Conservation (phyloP, 2,888 invertebrate genomes). For the Antheraea yamamai region DNA sequence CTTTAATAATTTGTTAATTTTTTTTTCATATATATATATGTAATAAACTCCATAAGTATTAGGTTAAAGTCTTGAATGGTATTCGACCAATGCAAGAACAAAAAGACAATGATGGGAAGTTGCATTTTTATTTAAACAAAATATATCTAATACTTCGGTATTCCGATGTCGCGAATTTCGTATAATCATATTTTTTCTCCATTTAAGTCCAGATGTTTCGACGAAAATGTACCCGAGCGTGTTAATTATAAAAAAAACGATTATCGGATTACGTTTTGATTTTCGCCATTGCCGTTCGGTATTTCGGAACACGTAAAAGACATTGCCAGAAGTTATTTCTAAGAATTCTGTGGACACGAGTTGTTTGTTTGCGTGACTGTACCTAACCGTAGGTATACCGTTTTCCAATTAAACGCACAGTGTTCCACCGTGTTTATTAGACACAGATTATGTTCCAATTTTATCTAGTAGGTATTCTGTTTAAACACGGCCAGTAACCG, state of each 20-base stretch:
- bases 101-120: conserved; percentile 79
- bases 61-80: conserved; percentile 68
- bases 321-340: conserved; percentile 68
- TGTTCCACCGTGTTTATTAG: conserved; percentile 29
- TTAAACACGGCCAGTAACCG: conserved; percentile 3
- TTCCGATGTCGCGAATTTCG: conserved; percentile 32
- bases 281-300: conserved; percentile 29
- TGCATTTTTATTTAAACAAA: conserved; percentile 68
- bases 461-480: conserved; percentile 13
- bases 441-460: conserved; percentile 18
- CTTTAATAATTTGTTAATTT: conserved; percentile 80
- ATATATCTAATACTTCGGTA: conserved; percentile 45
- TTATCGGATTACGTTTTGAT: conserved; percentile 42
- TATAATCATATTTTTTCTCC: background rate
- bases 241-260: conserved; percentile 30
- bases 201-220: conserved; percentile 23
- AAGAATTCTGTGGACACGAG: conserved; percentile 64
- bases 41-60: conserved; percentile 72
- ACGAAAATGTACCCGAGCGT: conserved; percentile 6
- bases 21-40: conserved; percentile 63
- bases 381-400: conserved; percentile 51
- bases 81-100: conserved; percentile 71
- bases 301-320: conserved; percentile 56
- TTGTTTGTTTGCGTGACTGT: conserved; percentile 68
- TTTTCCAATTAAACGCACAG: conserved; percentile 40